Evolutionary conservation across 2,888 invertebrate species (phyloP).

Genomic region (Cerastis leucographa): DNA sequence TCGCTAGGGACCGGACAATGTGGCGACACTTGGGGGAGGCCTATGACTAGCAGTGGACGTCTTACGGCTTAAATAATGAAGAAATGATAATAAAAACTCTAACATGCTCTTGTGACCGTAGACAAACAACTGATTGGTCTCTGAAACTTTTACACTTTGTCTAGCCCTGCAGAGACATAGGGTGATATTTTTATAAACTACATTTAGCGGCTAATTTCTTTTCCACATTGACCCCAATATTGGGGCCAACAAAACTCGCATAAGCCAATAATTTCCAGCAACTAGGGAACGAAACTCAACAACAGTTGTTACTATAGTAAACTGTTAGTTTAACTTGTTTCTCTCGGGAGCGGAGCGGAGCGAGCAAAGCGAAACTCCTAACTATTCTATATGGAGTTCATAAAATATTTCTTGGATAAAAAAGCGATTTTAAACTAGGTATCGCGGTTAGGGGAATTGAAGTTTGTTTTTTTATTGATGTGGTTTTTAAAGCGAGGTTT

Average conservation of each 20-base stretch:
- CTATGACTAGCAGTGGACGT: too few species aligned
- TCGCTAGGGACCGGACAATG: too few species aligned
- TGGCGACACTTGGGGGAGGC: too few species aligned
- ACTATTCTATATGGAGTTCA: slow-evolving; percentile 63
- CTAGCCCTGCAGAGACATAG: too few species aligned
- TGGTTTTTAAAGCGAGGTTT: slow-evolving; percentile 7
- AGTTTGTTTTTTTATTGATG: slow-evolving; percentile 35
- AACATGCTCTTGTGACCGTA: not conserved
- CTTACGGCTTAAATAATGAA: too few species aligned
- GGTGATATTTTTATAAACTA: not conserved
- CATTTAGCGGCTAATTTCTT: not conserved
- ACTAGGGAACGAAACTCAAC: slow-evolving; percentile 54
- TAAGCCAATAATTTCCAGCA: slow-evolving; percentile 59
- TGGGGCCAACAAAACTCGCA: slow-evolving; percentile 37
- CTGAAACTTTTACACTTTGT: not conserved
- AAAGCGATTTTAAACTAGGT: slow-evolving; percentile 50
- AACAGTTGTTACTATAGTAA: slow-evolving; percentile 60
- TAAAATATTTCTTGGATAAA: slow-evolving; percentile 67
- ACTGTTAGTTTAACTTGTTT: slow-evolving; percentile 69
- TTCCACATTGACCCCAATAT: slow-evolving; percentile 34
- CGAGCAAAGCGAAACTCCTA: slow-evolving; percentile 54
- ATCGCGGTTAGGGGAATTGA: slow-evolving; percentile 46
- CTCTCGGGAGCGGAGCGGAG: slow-evolving; percentile 63
- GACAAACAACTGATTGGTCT: not conserved
- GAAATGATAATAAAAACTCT: not conserved